Evolutionary conservation across 2,113 vertebrate genomes (phyloP).

Genomic region (Pardalotus punctatus): DNA sequence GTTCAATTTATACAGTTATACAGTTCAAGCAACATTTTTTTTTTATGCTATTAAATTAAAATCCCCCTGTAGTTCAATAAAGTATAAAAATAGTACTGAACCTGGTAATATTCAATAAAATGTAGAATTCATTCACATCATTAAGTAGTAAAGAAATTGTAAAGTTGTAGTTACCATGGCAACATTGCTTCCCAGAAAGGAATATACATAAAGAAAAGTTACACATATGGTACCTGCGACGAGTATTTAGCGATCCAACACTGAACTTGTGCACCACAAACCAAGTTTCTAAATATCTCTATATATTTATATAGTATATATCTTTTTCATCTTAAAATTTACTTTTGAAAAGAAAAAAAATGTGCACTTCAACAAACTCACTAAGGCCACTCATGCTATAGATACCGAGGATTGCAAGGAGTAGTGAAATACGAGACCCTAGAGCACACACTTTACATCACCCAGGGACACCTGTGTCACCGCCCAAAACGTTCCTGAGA

Average conservation of each 20-base stretch:
- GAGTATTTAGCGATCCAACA: constrained; percentile 77
- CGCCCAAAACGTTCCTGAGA: constrained; percentile 78
- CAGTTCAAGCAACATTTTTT: constrained; percentile 64
- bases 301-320: constrained; percentile 80
- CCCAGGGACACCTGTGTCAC: constrained; percentile 53
- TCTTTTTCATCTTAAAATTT: constrained; percentile 76
- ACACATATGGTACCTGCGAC: constrained; percentile 77
- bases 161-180: constrained; percentile 77
- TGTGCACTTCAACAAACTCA: constrained; percentile 82
- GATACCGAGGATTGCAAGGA: constrained; percentile 72
- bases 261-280: constrained; percentile 79
- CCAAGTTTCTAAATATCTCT: constrained; percentile 79
- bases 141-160: constrained; percentile 74
- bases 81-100: constrained; percentile 86
- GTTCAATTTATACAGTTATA: constrained; percentile 62
- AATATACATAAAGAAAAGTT: constrained; percentile 65
- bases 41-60: constrained; percentile 73
- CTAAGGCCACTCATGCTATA: constrained; percentile 86
- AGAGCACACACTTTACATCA: constrained; percentile 50
- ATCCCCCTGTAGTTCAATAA: constrained; percentile 77
- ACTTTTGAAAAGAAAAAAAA: constrained; percentile 72
- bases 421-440: constrained; percentile 42
- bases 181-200: constrained; percentile 71
- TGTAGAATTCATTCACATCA: constrained; percentile 76
- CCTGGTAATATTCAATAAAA: constrained; percentile 78